These are phyloP conservation scores for Meteorus sp. DNA, from an alignment of 1,140 invertebrate species.

Conservation along the genomic window DNA sequence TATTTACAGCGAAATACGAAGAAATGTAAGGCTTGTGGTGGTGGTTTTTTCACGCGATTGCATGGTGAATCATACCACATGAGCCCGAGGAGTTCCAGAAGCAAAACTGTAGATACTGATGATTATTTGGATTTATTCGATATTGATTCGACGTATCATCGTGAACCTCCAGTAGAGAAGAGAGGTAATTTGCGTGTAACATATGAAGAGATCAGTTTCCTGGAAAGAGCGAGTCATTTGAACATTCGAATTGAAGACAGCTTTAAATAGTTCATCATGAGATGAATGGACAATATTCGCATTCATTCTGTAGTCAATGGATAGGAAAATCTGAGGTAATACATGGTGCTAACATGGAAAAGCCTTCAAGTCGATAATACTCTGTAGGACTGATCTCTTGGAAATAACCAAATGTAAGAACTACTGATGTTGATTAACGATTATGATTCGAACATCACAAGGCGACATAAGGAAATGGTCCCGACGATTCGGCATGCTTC, in stretches of 20 bases:
- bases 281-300: too few relatives aligned
- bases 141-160: neutral
- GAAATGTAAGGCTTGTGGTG: slow-evolving; percentile 61
- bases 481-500: neutral
- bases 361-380: too few relatives aligned
- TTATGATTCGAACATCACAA: neutral
- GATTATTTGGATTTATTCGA: neutral
- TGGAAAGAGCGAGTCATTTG: too few relatives aligned
- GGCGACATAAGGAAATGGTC: slow-evolving; percentile 2
- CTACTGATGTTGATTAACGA: neutral
- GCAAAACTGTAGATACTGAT: slow-evolving; percentile 28
- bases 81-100: slow-evolving; percentile 38
- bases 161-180: neutral
- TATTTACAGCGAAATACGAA: slow-evolving; percentile 62
- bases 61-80: slow-evolving; percentile 43
- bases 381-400: too few relatives aligned
- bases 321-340: too few relatives aligned
- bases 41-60: slow-evolving; percentile 58
- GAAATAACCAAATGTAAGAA: too few relatives aligned
- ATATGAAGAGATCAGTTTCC: too few relatives aligned
- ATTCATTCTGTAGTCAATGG: too few relatives aligned
- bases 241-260: too few relatives aligned
- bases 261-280: too few relatives aligned
- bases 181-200: slow-evolving; percentile 26
- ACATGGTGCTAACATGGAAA: too few relatives aligned